Evolutionary conservation across 2,797 vertebrate species (phyloP), one percentile per base, ranked within the genome.

Genomic region (Notolepis coatsorum): DNA sequence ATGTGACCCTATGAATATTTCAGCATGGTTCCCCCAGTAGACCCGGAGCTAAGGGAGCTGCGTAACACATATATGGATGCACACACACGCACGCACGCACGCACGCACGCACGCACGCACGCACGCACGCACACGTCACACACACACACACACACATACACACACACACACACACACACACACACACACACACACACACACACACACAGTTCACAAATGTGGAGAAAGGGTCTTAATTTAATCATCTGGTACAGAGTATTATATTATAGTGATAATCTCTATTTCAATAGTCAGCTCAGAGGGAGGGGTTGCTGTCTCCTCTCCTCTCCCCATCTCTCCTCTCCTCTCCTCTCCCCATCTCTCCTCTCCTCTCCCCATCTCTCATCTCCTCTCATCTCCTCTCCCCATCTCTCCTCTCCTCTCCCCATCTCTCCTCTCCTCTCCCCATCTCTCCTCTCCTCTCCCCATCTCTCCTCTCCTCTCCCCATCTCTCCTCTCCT

Each of bases 1-100:
- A 88, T 85, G 87, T 84, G 81, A 81, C 73, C 80, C 64, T 13
- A 86, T 90, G 68, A 89, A 91, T 90, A 82, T 91, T 91, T 90
- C 73, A 92, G 71, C 74, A 77, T 74, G 75, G 61, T 69, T 81
- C 77, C 79, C 38, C 84, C 74, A 86, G 84, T 87, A 84, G 68
- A 84, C 72, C 55, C 49, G n/a, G 43, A 82, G 83, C 56, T 0
- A 61, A 23, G 65, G 71, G 77, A 78, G 73, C 79, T 58, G 72
- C 72, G 62, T 67, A 73, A 64, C 46, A 39, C 41, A n/a, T n/a
- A n/a, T n/a, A n/a, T n/a, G n/a, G n/a, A n/a, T n/a, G n/a, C n/a
- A n/a, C n/a, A n/a, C n/a, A n/a, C 38, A 61, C 4, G 50, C n/a
- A 35, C 10, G 27, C n/a, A 18, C 17, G 46, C 24, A 25, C 21